Evolutionary conservation across 2,113 vertebrate genomes (phyloP).

Genomic region (Platichthys flesus): DNA sequence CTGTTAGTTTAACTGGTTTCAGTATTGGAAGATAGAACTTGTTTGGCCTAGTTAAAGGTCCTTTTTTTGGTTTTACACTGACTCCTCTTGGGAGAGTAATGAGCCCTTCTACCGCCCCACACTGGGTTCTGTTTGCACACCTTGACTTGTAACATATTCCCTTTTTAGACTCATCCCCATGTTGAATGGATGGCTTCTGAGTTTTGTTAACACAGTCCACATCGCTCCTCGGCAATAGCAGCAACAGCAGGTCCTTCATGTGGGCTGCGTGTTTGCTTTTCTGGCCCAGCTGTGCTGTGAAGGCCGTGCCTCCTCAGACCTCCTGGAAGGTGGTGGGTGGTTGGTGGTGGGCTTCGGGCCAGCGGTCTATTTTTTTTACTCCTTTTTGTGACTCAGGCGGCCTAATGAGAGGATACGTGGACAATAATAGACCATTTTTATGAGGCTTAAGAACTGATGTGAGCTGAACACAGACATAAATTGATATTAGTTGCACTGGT

Average conservation of each 20-base stretch:
- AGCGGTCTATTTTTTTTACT: constrained; percentile 64
- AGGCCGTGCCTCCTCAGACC: constrained; percentile 75
- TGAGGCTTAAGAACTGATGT: neutral
- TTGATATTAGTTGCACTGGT: constrained; percentile 3
- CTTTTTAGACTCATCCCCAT: neutral
- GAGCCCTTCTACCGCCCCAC: neutral
- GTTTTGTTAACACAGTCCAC: constrained; percentile 8
- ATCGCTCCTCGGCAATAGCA: constrained; percentile 15
- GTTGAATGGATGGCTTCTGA: neutral
- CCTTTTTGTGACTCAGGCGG: constrained; percentile 66
- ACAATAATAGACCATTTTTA: constrained; percentile 38
- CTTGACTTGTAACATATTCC: neutral
- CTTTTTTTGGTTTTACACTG: neutral
- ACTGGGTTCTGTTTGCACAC: constrained; percentile 1
- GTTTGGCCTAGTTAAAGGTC: too few species aligned
- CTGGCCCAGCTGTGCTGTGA: constrained; percentile 69
- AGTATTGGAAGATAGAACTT: too few species aligned
- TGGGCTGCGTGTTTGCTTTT: constrained; percentile 67
- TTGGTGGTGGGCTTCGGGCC: constrained; percentile 60
- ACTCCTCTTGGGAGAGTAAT: neutral
- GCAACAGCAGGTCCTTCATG: constrained; percentile 36
- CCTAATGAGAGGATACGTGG: constrained; percentile 53
- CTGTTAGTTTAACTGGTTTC: neutral
- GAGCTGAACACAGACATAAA: neutral
- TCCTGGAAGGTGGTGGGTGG: constrained; percentile 75